These are phyloP conservation scores for Scomber scombrus DNA, from an alignment of 2,113 vertebrate genomes.

Conservation along the genomic window DNA sequence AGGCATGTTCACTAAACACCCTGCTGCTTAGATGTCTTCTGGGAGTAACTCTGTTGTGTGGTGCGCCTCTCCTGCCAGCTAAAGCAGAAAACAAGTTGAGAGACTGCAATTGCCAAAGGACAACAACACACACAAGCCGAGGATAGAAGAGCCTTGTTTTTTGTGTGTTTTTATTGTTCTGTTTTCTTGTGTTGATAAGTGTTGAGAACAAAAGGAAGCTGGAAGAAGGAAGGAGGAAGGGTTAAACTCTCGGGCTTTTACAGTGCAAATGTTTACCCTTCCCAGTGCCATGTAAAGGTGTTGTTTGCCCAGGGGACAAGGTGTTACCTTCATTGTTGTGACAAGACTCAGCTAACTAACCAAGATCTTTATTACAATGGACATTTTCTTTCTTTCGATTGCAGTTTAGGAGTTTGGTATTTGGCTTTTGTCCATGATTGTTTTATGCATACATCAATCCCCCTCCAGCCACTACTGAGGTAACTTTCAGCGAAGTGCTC, in stretches of 20 bases:
- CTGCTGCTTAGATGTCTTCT: conserved; percentile 66
- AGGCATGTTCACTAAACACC: conserved; percentile 69
- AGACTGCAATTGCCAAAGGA: conserved; percentile 83
- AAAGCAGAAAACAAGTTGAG: conserved; percentile 75
- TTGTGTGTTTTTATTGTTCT: conserved; percentile 67
- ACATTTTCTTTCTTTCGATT: conserved; percentile 40
- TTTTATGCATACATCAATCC: conserved; percentile 36
- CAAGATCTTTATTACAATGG: conserved; percentile 43
- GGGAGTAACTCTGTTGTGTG: conserved; percentile 68
- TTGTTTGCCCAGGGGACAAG: conserved; percentile 78
- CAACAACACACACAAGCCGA: conserved; percentile 62
- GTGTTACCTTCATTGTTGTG: conserved; percentile 69
- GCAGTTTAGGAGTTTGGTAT: conserved; percentile 65
- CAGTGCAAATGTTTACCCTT: conserved; percentile 84
- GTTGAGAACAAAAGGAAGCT: conserved; percentile 70
- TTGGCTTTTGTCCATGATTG: conserved; percentile 48
- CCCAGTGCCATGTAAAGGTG: conserved; percentile 77
- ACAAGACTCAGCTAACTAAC: conserved; percentile 48
- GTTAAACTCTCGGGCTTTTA: conserved; percentile 76
- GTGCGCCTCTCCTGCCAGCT: conserved; percentile 67
- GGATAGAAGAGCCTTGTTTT: conserved; percentile 59
- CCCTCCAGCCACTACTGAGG: conserved; percentile 39
- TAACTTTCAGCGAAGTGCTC: conserved; percentile 62
- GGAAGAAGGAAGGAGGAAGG: conserved; percentile 62
- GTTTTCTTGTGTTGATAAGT: conserved; percentile 70